These are phyloP conservation scores for Xylophagus ater DNA, from an alignment of 2,888 invertebrate species.

Conservation along the genomic window DNA sequence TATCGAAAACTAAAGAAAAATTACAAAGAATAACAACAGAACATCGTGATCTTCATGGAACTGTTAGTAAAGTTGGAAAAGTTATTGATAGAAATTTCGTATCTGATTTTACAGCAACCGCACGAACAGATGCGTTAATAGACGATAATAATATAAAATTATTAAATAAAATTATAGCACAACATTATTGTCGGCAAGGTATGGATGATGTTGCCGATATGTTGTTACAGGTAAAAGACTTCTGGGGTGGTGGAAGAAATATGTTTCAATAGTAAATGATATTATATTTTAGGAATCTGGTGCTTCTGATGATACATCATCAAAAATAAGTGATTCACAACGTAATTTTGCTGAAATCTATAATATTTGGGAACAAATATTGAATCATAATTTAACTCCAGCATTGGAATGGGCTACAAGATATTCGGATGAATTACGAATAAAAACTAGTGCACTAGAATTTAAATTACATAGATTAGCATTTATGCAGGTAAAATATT, in stretches of 20 bases:
- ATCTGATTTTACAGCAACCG: slow-evolving; percentile 80
- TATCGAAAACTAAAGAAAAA: slow-evolving; percentile 70
- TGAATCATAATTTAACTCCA: slow-evolving; percentile 66
- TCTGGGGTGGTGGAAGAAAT: too few relatives aligned
- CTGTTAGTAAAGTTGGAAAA: slow-evolving; percentile 89
- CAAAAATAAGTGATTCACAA: slow-evolving; percentile 38
- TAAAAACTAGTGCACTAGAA: slow-evolving; percentile 59
- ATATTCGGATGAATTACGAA: slow-evolving; percentile 59
- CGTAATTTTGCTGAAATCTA: slow-evolving; percentile 74
- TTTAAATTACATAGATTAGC: slow-evolving; percentile 72
- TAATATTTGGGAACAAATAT: slow-evolving; percentile 76
- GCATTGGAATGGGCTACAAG: slow-evolving; percentile 80
- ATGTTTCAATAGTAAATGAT: too few relatives aligned
- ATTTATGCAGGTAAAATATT: slow-evolving; percentile 53
- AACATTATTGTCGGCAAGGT: slow-evolving; percentile 92
- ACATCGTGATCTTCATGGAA: slow-evolving; percentile 63
- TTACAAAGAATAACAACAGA: slow-evolving; percentile 75
- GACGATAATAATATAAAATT: slow-evolving; percentile 50
- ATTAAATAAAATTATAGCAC: slow-evolving; percentile 82
- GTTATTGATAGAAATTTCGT: slow-evolving; percentile 92
- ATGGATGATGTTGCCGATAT: slow-evolving; percentile 86
- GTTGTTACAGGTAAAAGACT: slow-evolving; percentile 36
- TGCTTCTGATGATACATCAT: slow-evolving; percentile 44
- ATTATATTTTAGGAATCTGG: slow-evolving; percentile 49
- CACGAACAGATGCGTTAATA: slow-evolving; percentile 65